Evolutionary conservation across 2,888 invertebrate genomes (phyloP), one percentile per base, ranked within the genome.

Genomic region (Nephrotoma guestfalica): DNA sequence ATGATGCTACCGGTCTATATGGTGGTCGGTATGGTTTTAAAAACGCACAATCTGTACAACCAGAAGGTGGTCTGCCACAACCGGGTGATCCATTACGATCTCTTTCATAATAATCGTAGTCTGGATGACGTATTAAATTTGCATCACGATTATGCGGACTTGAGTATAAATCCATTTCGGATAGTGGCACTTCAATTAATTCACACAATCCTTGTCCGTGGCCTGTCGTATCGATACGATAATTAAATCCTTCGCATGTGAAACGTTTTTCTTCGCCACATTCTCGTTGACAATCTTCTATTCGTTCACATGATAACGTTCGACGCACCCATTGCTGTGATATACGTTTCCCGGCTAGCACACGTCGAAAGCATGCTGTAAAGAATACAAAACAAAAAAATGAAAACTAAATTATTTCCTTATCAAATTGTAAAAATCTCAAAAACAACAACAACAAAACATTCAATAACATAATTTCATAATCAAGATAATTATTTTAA

Each of bases 231-330:
- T 95, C 96, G 89, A 95, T 95, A 93, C 96, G 94, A 92, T 96
- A 96, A 90, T 96, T 96, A 89, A 96, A 97, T 88, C 96, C 96
- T 91, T 96, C 96, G 89, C 97, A 97, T 88, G 93, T 93, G 89
- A 96, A 96, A 86, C 94, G 92, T 89, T 93, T 94, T 90, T 96
- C 96, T 6, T 93, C 93, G 1, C 95, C 95, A 89, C 97, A 97
- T 89, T 95, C 95, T 71, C 94, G 91, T 89, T 95, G 93, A 90
- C 96, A 97, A 89, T 96, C 95, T 89, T 96, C 95, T 0, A 96
- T 92, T 0, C 94, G 93, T 89, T 96, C 95, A 89, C 96, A 96
- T 5, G 94, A 92, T 30, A 95, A 91, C 41, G 95, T 94, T 88
- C 94, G 93, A 88, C 95, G 92, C 15, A 96, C 94, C 90, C 94